Conservation (phyloP, 2,888 invertebrate species). For the Stenoptilia bipunctidactyla region DNA sequence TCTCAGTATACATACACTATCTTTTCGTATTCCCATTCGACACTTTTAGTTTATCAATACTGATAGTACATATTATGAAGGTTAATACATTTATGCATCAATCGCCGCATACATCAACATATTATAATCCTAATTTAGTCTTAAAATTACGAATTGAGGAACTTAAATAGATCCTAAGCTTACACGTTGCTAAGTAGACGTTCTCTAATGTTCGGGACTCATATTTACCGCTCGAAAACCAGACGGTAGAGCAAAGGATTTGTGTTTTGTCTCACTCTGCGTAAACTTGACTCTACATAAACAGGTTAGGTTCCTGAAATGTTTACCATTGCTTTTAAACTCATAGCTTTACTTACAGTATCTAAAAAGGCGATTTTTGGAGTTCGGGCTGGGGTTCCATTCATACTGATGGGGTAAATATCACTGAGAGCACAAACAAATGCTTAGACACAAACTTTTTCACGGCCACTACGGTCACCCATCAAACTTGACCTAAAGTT, state of each 20-base stretch:
- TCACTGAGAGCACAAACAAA: constrained; percentile 35
- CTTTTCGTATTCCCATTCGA: too few species aligned
- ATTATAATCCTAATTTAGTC: too few species aligned
- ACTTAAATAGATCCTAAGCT: too few species aligned
- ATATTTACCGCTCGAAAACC: not conserved
- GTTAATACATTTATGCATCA: too few species aligned
- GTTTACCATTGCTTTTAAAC: not conserved
- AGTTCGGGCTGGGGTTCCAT: constrained; percentile 59
- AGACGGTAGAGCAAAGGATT: not conserved
- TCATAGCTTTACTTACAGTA: constrained; percentile 40
- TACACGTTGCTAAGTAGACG: too few species aligned
- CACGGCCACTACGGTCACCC: constrained; percentile 55
- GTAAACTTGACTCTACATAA: not conserved
- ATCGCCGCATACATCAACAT: too few species aligned
- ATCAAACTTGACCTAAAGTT: constrained; percentile 32
- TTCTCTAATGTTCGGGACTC: too few species aligned
- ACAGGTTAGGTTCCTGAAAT: not conserved
- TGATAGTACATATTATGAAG: too few species aligned
- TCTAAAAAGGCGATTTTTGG: constrained; percentile 64
- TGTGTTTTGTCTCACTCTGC: not conserved
- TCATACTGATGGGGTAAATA: constrained; percentile 53
- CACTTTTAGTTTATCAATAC: too few species aligned
- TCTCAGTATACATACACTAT: too few species aligned
- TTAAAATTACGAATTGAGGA: too few species aligned
- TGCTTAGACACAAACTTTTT: constrained; percentile 49